Evolutionary conservation across 1,140 invertebrate genomes (phyloP).

Genomic region (Apocrypta bakeri): DNA sequence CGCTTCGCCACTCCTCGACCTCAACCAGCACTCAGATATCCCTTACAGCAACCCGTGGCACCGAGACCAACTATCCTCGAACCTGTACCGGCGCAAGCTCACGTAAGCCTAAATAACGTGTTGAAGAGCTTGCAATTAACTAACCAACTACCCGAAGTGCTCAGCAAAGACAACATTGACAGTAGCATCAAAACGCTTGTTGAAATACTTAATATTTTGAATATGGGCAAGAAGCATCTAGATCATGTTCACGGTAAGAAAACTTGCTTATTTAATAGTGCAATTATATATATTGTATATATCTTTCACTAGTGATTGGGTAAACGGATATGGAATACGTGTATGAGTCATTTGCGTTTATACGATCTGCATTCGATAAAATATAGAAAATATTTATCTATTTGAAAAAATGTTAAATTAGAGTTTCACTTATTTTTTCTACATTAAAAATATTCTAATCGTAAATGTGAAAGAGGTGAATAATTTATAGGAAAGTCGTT

Average conservation of each 20-base stretch:
- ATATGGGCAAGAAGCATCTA: slow-evolving; percentile 61
- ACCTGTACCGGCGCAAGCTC: background rate
- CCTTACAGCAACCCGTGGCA: background rate
- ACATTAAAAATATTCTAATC: background rate
- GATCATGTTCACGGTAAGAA: slow-evolving; percentile 19
- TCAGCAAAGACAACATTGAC: slow-evolving; percentile 85
- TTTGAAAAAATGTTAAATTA: background rate
- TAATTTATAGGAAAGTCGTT: background rate
- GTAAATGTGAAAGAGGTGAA: background rate
- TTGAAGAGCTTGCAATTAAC: slow-evolving; percentile 79
- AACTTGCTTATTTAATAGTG: no score
- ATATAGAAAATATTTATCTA: background rate
- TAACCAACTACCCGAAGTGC: slow-evolving; percentile 82
- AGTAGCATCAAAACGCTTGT: slow-evolving; percentile 85
- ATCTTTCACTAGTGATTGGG: background rate
- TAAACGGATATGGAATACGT: background rate
- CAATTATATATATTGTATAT: no score
- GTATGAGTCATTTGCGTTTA: no score
- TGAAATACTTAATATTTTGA: slow-evolving; percentile 81
- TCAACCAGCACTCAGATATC: slow-evolving; percentile 35
- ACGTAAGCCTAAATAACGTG: slow-evolving; percentile 62
- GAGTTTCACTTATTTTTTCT: background rate
- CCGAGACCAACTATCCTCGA: slow-evolving; percentile 2
- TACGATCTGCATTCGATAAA: no score
- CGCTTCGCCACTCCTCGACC: slow-evolving; percentile 54